Conservation (phyloP, 2,113 vertebrate genomes). For the Sturnus vulgaris region DNA sequence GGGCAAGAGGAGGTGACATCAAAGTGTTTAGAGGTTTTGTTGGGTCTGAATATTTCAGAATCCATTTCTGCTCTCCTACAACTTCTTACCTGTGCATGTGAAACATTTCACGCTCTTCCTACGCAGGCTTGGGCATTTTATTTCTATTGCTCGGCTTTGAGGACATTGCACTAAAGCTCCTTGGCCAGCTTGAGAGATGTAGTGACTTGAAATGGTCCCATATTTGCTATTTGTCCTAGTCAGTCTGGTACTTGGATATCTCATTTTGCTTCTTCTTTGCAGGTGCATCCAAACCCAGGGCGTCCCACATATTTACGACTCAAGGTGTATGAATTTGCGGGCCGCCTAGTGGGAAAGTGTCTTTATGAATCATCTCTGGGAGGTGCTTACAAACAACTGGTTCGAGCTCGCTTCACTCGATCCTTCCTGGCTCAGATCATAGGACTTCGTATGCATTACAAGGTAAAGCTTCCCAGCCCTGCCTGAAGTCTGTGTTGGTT, state of each 20-base stretch:
- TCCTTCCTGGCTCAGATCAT: constrained; percentile 99
- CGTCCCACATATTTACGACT: constrained; percentile 84
- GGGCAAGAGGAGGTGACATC: neutral
- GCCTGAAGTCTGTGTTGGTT: neutral
- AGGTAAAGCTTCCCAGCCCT: constrained; percentile 74
- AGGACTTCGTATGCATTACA: constrained; percentile 97
- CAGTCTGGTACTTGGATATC: neutral
- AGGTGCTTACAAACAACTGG: constrained; percentile 92
- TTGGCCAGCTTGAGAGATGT: neutral
- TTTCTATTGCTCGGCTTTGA: neutral
- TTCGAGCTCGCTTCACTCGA: constrained; percentile 93
- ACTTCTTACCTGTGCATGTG: neutral
- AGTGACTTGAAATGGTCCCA: neutral
- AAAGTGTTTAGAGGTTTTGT: neutral
- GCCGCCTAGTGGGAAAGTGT: constrained; percentile 94
- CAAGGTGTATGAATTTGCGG: constrained; percentile 95
- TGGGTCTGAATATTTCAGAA: neutral
- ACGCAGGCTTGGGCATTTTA: neutral
- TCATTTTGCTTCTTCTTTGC: neutral
- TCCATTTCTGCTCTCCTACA: neutral
- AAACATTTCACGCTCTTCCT: neutral
- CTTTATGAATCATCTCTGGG: constrained; percentile 96
- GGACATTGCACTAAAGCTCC: neutral
- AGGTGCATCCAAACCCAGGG: constrained; percentile 95
- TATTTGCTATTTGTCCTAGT: neutral